A percentile compares a stretch with the other conserved stretches of the same genome.
phyloP scores from a whole-genome alignment of 2,888 invertebrate genomes.

The Hermaeophaga mercurialis region DNA sequence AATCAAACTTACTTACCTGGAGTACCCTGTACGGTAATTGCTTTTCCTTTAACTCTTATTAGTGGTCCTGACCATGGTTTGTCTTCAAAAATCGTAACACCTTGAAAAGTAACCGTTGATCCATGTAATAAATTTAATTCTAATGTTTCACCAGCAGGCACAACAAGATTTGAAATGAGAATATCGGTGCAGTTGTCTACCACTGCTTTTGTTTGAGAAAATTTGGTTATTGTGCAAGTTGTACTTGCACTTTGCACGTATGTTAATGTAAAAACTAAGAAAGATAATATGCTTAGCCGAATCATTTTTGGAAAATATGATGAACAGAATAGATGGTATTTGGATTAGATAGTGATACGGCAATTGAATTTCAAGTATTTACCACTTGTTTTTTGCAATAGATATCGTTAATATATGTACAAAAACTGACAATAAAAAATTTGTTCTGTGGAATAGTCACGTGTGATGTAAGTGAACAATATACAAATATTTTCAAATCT shows the following conservation, averaged over 20 bases:
- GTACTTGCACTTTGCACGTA: not conserved
- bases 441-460: too few relatives aligned
- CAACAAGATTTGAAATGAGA: not conserved
- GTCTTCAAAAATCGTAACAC: conserved; percentile 24
- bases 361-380: too few relatives aligned
- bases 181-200: conserved; percentile 5
- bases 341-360: too few relatives aligned
- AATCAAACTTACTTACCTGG: conserved; percentile 17
- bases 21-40: conserved; percentile 22
- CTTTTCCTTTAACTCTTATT: conserved; percentile 21
- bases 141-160: conserved; percentile 22
- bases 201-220: not conserved
- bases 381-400: too few relatives aligned
- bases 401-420: too few relatives aligned
- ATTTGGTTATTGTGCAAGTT: conserved; percentile 3
- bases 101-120: conserved; percentile 24
- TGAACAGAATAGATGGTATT: too few relatives aligned
- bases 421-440: too few relatives aligned
- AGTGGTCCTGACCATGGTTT: conserved; percentile 28
- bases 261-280: not conserved
- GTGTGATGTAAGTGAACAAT: too few relatives aligned
- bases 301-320: too few relatives aligned
- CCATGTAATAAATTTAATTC: conserved; percentile 20
- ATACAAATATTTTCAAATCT: too few relatives aligned
- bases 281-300: too few relatives aligned